These are phyloP conservation scores for Naso thynnoides DNA, from an alignment of 2,797 vertebrate genomes.

Conservation along the genomic window DNA sequence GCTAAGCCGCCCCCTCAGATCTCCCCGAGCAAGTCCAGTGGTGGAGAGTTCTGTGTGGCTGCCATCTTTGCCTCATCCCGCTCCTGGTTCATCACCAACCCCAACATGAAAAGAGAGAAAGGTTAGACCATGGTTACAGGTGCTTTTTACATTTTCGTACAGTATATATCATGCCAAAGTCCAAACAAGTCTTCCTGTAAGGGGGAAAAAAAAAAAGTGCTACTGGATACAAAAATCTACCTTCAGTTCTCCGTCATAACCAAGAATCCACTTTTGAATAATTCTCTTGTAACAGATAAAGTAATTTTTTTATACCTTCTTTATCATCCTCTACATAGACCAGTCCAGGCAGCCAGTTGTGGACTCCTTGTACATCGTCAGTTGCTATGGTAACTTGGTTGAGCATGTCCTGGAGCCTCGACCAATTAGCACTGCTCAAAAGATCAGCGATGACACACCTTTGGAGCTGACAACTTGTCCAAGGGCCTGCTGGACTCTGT, in stretches of 20 bases:
- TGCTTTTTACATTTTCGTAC: neutral
- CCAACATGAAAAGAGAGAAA: constrained; percentile 96
- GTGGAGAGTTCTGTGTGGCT: constrained; percentile 96
- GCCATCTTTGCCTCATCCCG: constrained; percentile 93
- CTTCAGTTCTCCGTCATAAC: neutral
- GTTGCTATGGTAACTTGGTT: constrained; percentile 96
- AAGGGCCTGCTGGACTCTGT: constrained; percentile 94
- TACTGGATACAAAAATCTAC: neutral
- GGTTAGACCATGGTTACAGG: constrained; percentile 79
- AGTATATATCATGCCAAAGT: neutral
- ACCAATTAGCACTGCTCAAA: constrained; percentile 92
- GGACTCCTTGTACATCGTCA: constrained; percentile 95
- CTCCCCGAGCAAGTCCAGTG: constrained; percentile 96
- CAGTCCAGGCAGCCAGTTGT: constrained; percentile 94
- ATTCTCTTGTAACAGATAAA: neutral
- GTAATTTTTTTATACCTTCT: neutral
- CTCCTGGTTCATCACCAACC: constrained; percentile 96
- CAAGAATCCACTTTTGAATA: neutral
- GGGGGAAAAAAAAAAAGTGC: neutral
- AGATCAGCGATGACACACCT: constrained; percentile 96
- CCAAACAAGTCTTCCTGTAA: neutral
- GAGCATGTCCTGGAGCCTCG: constrained; percentile 96
- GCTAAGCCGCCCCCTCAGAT: constrained; percentile 95
- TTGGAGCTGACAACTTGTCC: constrained; percentile 95
- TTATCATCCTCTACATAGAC: constrained; percentile 79